phyloP scores from a whole-genome alignment of 1,140 invertebrate genomes.

The Telenomus remus region DNA sequence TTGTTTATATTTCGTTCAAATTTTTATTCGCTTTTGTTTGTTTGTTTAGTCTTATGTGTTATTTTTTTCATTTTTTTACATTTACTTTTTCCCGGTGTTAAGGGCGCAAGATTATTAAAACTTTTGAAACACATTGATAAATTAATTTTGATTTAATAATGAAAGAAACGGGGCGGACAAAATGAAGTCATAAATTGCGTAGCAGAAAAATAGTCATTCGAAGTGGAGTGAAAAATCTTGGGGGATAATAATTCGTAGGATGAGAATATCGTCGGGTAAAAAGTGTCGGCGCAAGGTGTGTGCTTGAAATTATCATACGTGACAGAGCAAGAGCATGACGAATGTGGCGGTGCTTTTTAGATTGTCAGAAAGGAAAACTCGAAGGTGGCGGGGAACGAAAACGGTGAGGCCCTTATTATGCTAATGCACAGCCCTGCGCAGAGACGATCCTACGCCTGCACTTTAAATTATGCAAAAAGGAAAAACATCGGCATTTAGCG shows the following conservation, averaged over 20 bases:
- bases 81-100: too few relatives aligned
- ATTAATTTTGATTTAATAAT: too few relatives aligned
- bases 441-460: slow-evolving; percentile 65
- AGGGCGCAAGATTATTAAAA: too few relatives aligned
- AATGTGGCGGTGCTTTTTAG: slow-evolving; percentile 5
- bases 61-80: too few relatives aligned
- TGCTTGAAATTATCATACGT: neutral
- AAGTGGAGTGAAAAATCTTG: too few relatives aligned
- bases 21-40: too few relatives aligned
- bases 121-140: too few relatives aligned
- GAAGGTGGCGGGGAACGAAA: neutral
- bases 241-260: neutral
- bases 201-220: too few relatives aligned
- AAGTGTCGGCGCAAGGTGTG: neutral
- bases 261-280: neutral
- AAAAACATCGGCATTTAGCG: slow-evolving; percentile 65
- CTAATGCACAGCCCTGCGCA: slow-evolving; percentile 42
- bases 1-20: too few relatives aligned
- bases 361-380: neutral
- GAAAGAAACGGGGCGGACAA: too few relatives aligned
- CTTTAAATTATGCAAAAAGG: slow-evolving; percentile 71
- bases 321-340: slow-evolving; percentile 4
- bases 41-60: too few relatives aligned
- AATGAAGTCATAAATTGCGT: too few relatives aligned
- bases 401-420: slow-evolving; percentile 37